Evolutionary conservation across 2,888 invertebrate species (phyloP).

Genomic region (Trichacis sp.): DNA sequence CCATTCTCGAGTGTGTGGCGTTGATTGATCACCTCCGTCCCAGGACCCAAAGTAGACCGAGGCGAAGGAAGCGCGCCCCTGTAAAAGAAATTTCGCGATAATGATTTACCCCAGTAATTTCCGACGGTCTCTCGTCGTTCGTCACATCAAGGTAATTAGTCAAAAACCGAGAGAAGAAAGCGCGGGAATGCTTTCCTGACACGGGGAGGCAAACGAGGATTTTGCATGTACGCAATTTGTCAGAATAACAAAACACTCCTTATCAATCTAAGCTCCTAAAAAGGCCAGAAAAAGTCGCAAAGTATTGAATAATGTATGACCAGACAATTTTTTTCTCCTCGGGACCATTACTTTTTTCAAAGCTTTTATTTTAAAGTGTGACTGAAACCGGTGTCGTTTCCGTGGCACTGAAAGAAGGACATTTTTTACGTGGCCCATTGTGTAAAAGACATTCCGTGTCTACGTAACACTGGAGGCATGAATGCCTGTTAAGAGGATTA

Average conservation of each 20-base stretch:
- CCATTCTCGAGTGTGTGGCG: conserved; percentile 34
- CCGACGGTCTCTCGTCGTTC: conserved; percentile 7
- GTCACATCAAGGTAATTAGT: neutral
- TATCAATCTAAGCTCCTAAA: too few species aligned
- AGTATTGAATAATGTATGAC: too few species aligned
- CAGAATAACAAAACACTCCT: too few species aligned
- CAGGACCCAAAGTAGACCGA: neutral
- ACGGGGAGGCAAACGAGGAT: too few species aligned
- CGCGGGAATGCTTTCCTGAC: too few species aligned
- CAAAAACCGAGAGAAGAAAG: too few species aligned
- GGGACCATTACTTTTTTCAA: too few species aligned
- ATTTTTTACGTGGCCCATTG: neutral
- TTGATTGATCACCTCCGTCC: conserved; percentile 35
- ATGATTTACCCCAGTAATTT: conserved; percentile 13
- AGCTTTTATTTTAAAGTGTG: neutral
- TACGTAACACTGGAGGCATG: conserved; percentile 12
- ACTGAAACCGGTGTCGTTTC: neutral
- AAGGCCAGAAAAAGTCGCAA: too few species aligned
- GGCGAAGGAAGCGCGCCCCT: conserved; percentile 6
- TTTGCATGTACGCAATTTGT: too few species aligned
- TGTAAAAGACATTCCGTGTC: neutral
- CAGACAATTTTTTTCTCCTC: too few species aligned
- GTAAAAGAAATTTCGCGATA: conserved; percentile 14
- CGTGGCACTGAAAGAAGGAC: neutral
- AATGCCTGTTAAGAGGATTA: conserved; percentile 44